Conservation (phyloP, 2,113 vertebrate genomes). For the Pyxicephalus adspersus region DNA sequence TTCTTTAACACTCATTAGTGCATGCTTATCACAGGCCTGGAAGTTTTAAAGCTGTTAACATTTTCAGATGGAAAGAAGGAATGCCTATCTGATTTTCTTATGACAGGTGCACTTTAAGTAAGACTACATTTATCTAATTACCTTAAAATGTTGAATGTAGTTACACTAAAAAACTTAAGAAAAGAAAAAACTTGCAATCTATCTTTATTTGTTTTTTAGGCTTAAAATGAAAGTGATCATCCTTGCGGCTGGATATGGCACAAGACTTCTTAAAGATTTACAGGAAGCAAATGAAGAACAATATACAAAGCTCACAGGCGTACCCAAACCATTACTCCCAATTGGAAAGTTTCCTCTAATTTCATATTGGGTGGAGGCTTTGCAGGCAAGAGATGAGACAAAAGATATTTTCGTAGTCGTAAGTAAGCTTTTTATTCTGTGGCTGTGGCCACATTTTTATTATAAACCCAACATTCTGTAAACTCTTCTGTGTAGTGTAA, state of each 20-base stretch:
- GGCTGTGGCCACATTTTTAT: too few species aligned
- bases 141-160: neutral
- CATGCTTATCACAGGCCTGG: too few species aligned
- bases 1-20: too few species aligned
- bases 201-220: neutral
- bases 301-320: constrained; percentile 66
- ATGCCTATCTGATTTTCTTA: too few species aligned
- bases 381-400: constrained; percentile 61
- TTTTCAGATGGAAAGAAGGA: too few species aligned
- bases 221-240: constrained; percentile 76
- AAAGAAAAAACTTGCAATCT: neutral
- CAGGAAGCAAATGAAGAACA: constrained; percentile 64
- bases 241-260: constrained; percentile 81
- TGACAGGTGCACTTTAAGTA: too few species aligned
- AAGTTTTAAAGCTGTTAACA: too few species aligned
- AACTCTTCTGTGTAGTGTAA: too few species aligned
- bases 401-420: constrained; percentile 74
- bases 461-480: too few species aligned
- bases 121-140: too few species aligned
- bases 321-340: constrained; percentile 75
- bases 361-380: constrained; percentile 73
- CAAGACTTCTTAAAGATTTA: constrained; percentile 75
- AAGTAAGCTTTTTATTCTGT: constrained; percentile 55
- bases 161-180: neutral
- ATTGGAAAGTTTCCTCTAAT: constrained; percentile 68